phyloP scores from a whole-genome alignment of 2,888 invertebrate genomes.

The Platycnemis pennipes region DNA sequence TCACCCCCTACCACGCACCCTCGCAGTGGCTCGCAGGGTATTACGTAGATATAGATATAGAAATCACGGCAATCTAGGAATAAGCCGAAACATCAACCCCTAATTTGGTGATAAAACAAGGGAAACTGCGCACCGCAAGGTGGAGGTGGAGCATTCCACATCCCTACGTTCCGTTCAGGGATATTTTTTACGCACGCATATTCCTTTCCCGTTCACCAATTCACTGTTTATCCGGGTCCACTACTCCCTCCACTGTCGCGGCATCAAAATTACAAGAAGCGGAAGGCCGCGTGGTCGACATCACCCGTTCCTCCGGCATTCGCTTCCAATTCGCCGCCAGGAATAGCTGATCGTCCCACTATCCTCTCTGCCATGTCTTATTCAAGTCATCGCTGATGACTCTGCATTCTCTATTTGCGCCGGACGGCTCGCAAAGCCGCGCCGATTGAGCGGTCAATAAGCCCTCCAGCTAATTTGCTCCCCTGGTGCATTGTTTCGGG shows the following conservation, averaged over 20 bases:
- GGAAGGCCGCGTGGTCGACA: not conserved
- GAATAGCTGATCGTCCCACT: not conserved
- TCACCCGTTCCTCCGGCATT: not conserved
- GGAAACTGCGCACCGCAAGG: no score
- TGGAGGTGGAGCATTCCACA: no score
- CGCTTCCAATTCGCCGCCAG: not conserved
- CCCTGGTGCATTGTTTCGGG: not conserved
- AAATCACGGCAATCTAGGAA: no score
- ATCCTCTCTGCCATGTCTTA: not conserved
- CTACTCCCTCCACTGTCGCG: not conserved
- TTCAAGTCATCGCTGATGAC: not conserved
- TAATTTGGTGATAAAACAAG: no score
- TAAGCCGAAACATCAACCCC: no score
- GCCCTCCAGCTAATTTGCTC: not conserved
- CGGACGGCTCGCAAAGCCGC: not conserved
- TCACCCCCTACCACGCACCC: no score
- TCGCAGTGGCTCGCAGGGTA: no score
- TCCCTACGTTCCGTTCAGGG: no score
- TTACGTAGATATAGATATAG: no score
- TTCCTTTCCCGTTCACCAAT: not conserved
- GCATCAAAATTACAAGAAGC: not conserved
- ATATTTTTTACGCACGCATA: no score
- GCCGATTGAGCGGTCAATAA: not conserved
- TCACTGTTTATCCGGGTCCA: not conserved
- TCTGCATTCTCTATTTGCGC: not conserved